Percentiles rank a stretch among this genome's conserved stretches.
phyloP scores from a whole-genome alignment of 2,888 invertebrate species.

The Physocephala rufipes region DNA sequence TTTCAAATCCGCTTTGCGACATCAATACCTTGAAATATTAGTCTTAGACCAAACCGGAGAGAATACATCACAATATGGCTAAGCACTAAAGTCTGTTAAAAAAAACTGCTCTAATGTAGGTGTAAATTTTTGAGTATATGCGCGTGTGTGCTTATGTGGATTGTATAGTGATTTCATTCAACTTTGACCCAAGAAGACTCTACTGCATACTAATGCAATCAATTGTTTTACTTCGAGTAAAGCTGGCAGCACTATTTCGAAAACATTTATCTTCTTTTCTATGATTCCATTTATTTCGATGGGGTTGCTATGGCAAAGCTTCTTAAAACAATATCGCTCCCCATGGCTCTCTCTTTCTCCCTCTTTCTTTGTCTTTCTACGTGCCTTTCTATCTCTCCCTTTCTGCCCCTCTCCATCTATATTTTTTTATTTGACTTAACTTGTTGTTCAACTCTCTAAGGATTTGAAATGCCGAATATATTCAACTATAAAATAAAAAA shows the following conservation, averaged over 20 bases:
- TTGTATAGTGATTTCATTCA: neutral
- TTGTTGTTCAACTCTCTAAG: neutral
- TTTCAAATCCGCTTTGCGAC: too few species aligned
- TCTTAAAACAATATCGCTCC: too few species aligned
- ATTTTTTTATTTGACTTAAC: slow-evolving; percentile 4
- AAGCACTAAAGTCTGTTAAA: neutral
- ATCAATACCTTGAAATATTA: too few species aligned
- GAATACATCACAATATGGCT: too few species aligned
- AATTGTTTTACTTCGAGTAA: too few species aligned
- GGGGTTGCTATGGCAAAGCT: too few species aligned
- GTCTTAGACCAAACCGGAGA: too few species aligned
- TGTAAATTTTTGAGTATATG: neutral
- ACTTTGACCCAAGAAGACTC: neutral
- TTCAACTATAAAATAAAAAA: neutral
- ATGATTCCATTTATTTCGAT: too few species aligned
- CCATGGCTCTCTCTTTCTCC: too few species aligned
- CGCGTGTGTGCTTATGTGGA: neutral
- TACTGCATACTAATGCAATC: neutral
- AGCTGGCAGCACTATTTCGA: too few species aligned
- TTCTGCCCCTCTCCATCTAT: neutral
- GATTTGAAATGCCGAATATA: neutral
- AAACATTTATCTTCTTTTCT: too few species aligned
- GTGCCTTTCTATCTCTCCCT: neutral
- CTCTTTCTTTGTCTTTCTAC: too few species aligned
- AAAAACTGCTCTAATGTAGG: neutral